phyloP scores from a whole-genome alignment of 2,888 invertebrate species.

The Ectemnius continuus region DNA sequence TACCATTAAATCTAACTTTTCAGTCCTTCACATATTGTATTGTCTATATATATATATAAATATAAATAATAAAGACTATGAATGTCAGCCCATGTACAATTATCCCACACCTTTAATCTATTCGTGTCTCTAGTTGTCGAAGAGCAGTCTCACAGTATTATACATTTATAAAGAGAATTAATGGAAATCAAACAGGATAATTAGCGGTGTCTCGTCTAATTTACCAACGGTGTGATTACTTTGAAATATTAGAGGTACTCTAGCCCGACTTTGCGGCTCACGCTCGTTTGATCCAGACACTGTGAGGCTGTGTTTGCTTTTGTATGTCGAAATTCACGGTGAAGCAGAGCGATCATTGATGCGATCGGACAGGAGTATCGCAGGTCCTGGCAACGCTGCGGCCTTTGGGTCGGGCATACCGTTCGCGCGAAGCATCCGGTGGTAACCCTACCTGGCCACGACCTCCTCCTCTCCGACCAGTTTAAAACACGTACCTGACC shows the following conservation, averaged over 20 bases:
- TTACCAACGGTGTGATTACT: no score
- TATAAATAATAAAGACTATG: no score
- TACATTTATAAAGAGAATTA: no score
- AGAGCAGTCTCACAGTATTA: no score
- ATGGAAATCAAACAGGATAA: no score
- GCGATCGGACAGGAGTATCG: conserved; percentile 67
- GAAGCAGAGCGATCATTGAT: conserved; percentile 68
- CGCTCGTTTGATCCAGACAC: conserved; percentile 20
- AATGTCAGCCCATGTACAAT: no score
- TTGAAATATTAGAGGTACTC: not conserved
- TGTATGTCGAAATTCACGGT: conserved; percentile 64
- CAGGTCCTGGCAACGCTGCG: conserved; percentile 57
- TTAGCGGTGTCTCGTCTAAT: no score
- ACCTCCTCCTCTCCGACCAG: conserved; percentile 46
- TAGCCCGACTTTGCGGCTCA: conserved; percentile 38
- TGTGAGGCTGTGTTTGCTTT: conserved; percentile 63
- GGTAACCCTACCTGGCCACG: conserved; percentile 54
- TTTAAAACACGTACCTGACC: conserved; percentile 53
- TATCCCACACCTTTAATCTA: no score
- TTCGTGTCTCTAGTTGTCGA: no score
- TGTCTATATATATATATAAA: no score
- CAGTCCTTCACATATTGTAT: conserved; percentile 4
- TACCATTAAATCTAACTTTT: conserved; percentile 36
- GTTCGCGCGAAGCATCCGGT: conserved; percentile 39
- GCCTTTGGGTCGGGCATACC: conserved; percentile 54